Base-by-base conservation (phyloP, 2,113 vertebrate species). In the Nanorana parkeri region DNA sequence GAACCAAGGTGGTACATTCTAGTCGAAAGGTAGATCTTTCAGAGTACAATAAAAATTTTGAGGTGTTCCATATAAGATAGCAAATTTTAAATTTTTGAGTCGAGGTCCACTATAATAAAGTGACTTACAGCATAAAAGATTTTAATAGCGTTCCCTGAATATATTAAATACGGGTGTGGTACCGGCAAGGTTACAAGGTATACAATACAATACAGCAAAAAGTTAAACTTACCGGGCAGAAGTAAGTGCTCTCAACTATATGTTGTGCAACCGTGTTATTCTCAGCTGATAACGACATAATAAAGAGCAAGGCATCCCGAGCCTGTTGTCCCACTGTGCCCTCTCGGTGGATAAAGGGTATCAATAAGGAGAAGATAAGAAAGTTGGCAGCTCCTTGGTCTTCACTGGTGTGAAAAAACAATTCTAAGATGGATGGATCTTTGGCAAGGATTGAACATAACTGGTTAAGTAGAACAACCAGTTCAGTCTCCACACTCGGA, bases 351-450 rank as follows among this genome's bases (percentile, higher is more conserved):
- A 99, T 98, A 89, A 97, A 99, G 24, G 98, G 97, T 88, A 99
- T 97, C 84, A 99, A 92, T 47, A 99, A 92, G 60, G 97, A 99
- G 92, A 99, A 99, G 86, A 99, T 97, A 77, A 99, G 96, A 92
- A 99, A 99, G 89, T 99, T 99, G 85, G 98, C 93, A 2, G 98
- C 97, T 76, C 98, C 98, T 88, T 99, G 98, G 89, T 99, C 98
- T 88, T 99, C 96, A 0, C 98, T 97, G 28, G 97, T 97, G 87
- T 99, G 97, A 89, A 99, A 99, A 87, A 99, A 99, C 20, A 99
- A 91, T 86, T 99, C 97, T 87, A 99, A 90, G 68, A 98, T 92
- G 0, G 97, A 98, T 0, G 96, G 93, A 86, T 99, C 97, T 92
- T 95, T 97, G 84, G 97, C 95, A 91, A 99, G 93, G 58, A 97